phyloP scores from a whole-genome alignment of 2,113 vertebrate species.

The Cairina moschata region DNA sequence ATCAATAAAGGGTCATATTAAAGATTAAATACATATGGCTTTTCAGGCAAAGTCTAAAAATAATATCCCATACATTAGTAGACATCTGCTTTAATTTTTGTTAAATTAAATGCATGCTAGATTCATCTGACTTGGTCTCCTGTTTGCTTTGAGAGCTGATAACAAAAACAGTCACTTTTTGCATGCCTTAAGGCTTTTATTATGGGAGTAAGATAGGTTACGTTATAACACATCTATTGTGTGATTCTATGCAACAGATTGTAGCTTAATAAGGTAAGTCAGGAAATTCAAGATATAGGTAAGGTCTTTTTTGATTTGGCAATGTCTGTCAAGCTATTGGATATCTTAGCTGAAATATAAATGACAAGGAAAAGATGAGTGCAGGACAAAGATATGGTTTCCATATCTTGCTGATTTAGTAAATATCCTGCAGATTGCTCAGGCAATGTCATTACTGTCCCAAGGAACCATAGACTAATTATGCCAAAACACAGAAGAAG shows the following conservation, averaged over 20 bases:
- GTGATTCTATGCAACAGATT: conserved; percentile 7
- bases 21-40: neutral
- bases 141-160: neutral
- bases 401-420: neutral
- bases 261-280: conserved; percentile 38
- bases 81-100: neutral
- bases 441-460: neutral
- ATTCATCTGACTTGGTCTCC: neutral
- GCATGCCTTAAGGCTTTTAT: conserved; percentile 21
- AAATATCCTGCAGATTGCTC: conserved; percentile 24
- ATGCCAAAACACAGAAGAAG: neutral
- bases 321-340: neutral
- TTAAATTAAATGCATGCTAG: neutral
- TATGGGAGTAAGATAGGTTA: neutral
- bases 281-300: conserved; percentile 38
- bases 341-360: conserved; percentile 22
- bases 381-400: neutral
- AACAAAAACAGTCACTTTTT: neutral
- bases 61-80: neutral
- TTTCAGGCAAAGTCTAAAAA: neutral
- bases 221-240: conserved; percentile 5
- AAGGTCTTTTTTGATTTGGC: conserved; percentile 20
- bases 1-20: neutral
- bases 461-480: neutral
- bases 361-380: neutral